phyloP scores from a whole-genome alignment of 2,888 invertebrate species.

The Harpalus rubripes region DNA sequence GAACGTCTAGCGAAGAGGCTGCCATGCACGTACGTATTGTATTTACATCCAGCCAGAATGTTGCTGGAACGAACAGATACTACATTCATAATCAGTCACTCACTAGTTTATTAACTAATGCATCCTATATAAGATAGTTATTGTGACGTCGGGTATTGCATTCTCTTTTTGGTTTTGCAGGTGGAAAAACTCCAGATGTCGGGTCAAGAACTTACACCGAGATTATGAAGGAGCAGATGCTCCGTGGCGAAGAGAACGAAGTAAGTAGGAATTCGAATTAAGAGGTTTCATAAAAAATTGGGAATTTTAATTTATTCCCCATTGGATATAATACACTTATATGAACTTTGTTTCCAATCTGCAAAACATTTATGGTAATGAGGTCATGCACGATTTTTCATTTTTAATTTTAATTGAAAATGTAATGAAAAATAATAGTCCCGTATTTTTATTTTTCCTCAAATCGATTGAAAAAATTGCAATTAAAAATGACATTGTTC shows the following conservation, averaged over 20 bases:
- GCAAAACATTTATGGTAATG: no score
- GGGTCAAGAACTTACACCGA: constrained; percentile 96
- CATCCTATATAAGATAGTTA: constrained; percentile 21
- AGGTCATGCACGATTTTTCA: no score
- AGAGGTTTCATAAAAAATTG: no score
- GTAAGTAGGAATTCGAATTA: constrained; percentile 78
- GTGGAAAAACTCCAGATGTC: constrained; percentile 98
- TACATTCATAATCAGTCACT: constrained; percentile 69
- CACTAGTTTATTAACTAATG: constrained; percentile 59
- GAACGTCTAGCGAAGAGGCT: constrained; percentile 72
- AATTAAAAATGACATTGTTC: no score
- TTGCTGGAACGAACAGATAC: constrained; percentile 70
- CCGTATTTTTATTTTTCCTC: no score
- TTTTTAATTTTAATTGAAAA: no score
- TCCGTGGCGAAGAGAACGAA: constrained; percentile 94
- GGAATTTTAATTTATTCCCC: no score
- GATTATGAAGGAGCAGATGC: constrained; percentile 97
- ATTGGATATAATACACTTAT: no score
- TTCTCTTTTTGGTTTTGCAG: constrained; percentile 81
- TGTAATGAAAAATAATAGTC: no score
- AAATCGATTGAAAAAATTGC: no score
- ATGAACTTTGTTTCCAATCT: no score
- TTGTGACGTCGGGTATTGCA: constrained; percentile 14
- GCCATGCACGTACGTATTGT: constrained; percentile 78
- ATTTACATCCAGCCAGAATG: constrained; percentile 48